Conservation (phyloP, 2,113 vertebrate genomes). For the Cinclus mexicanus region DNA sequence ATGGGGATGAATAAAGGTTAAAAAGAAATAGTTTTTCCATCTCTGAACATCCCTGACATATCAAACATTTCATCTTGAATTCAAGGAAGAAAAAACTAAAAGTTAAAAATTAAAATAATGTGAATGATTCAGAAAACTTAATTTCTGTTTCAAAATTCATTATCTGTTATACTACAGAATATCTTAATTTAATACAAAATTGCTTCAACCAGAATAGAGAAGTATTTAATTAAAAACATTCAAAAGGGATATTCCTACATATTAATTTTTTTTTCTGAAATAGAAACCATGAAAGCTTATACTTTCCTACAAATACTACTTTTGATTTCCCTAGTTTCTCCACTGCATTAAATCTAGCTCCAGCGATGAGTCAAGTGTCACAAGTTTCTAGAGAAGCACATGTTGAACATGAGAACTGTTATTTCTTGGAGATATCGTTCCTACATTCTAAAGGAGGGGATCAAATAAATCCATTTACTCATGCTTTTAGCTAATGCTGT, state of each 20-base stretch:
- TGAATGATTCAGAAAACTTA: not conserved
- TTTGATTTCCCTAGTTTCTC: not conserved
- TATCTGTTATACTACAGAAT: not conserved
- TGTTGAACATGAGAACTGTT: not conserved
- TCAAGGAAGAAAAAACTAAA: not conserved
- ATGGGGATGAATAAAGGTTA: not conserved
- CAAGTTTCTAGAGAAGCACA: not conserved
- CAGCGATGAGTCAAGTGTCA: not conserved
- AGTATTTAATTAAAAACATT: not conserved
- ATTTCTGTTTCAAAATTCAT: not conserved
- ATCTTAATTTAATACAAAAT: not conserved
- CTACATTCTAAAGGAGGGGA: not conserved
- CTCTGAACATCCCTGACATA: not conserved
- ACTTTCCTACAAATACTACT: not conserved
- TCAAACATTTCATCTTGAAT: not conserved
- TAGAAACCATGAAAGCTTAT: not conserved
- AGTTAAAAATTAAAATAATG: not conserved
- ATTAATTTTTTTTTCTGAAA: not conserved
- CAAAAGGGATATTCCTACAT: not conserved
- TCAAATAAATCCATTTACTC: not conserved
- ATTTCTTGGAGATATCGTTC: not conserved
- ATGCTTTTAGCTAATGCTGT: not conserved
- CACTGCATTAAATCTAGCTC: not conserved
- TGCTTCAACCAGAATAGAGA: not conserved
- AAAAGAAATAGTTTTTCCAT: not conserved